Percentiles rank a stretch among this genome's conserved stretches.
Conservation (phyloP, 1,140 invertebrate genomes). For the Apis florea region DNA sequence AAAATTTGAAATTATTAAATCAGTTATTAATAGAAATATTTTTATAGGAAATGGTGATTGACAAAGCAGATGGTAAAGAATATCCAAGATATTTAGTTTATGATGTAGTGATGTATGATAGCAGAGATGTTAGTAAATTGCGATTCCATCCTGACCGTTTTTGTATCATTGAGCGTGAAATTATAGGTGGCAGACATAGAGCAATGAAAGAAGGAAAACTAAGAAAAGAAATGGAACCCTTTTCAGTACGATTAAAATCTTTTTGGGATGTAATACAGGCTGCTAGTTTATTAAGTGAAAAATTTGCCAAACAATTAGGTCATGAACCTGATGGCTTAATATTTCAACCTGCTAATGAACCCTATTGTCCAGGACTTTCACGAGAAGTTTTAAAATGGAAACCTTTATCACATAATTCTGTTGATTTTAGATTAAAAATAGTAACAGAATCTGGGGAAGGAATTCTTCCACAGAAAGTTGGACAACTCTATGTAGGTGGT, state of each 20-base stretch:
- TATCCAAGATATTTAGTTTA: slow-evolving; percentile 97
- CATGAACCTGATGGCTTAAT: slow-evolving; percentile 99
- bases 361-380: slow-evolving; percentile 91
- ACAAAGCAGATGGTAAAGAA: slow-evolving; percentile 85
- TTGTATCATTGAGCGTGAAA: slow-evolving; percentile 87
- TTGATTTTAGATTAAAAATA: slow-evolving; percentile 97
- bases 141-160: slow-evolving; percentile 89
- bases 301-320: slow-evolving; percentile 90
- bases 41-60: slow-evolving; percentile 94
- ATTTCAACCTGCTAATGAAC: slow-evolving; percentile 95
- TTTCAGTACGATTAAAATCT: slow-evolving; percentile 91
- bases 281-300: slow-evolving; percentile 88
- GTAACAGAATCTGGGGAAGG: slow-evolving; percentile 86
- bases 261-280: slow-evolving; percentile 92
- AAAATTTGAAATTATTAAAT: background rate
- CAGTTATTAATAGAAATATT: background rate
- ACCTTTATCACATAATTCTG: slow-evolving; percentile 94
- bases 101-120: slow-evolving; percentile 94
- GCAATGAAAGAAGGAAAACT: slow-evolving; percentile 90
- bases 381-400: slow-evolving; percentile 98
- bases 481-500: slow-evolving; percentile 90
- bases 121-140: slow-evolving; percentile 88
- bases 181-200: slow-evolving; percentile 83
- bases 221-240: slow-evolving; percentile 89
- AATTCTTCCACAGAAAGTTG: slow-evolving; percentile 87